These are phyloP conservation scores for Camponotus floridanus DNA, from an alignment of 1,140 invertebrate species.

Conservation along the genomic window DNA sequence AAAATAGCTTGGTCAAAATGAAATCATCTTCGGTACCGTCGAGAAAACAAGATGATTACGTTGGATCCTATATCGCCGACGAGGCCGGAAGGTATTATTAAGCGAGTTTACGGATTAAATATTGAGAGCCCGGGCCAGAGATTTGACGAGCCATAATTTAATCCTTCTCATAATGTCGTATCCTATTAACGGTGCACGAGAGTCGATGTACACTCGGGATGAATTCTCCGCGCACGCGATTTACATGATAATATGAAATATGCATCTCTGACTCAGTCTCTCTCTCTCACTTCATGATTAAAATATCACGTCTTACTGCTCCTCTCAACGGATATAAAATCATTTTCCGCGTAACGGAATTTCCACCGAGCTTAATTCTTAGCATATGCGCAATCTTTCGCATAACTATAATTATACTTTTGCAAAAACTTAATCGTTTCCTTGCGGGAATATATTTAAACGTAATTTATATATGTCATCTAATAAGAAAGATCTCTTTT, in stretches of 20 bases:
- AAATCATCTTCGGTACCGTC: conserved; percentile 43
- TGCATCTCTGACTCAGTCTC: conserved; percentile 33
- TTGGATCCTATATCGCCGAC: not conserved
- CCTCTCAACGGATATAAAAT: not conserved
- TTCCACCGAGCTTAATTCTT: not conserved
- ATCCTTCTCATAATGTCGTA: conserved; percentile 57
- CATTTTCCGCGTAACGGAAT: not conserved
- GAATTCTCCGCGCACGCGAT: conserved; percentile 34
- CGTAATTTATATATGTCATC: conserved; percentile 1
- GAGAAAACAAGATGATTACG: conserved; percentile 41
- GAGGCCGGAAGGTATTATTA: conserved; percentile 42
- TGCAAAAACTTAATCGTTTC: conserved; percentile 15
- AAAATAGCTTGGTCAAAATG: conserved; percentile 38
- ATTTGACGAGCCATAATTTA: conserved; percentile 57
- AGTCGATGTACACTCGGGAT: conserved; percentile 37
- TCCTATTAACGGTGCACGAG: conserved; percentile 48
- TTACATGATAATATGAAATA: conserved; percentile 54
- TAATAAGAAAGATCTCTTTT: not conserved
- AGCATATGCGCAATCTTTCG: conserved; percentile 10
- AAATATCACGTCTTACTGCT: conserved; percentile 49
- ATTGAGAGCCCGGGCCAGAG: conserved; percentile 37
- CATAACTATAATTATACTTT: conserved; percentile 42
- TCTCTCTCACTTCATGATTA: conserved; percentile 40
- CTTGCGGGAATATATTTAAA: conserved; percentile 23
- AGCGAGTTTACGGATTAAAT: conserved; percentile 59